Base-by-base conservation (phyloP, 30 jellyfish, hydroid and myxozoan species). In the Pelagia noctiluca region DNA sequence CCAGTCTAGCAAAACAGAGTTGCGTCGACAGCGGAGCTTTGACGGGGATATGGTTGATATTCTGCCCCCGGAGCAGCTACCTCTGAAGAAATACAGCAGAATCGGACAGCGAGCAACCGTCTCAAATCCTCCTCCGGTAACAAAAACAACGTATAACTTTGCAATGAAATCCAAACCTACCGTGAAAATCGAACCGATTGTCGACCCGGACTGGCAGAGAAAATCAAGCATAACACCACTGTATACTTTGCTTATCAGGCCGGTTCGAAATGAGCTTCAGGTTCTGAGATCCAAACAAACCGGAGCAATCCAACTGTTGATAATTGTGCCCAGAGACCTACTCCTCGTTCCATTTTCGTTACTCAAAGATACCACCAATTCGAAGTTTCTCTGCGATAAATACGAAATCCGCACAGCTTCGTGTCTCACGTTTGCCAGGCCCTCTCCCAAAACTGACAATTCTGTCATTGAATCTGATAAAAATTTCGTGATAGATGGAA, bases 281-380 rank as follows among this genome's bases (percentile, higher is more conserved):
- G 94, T 57, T 52, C 23, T 87, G 29, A 63, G 74, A 49, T 38
- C 95, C 23, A 72, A 32, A 26, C 69, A 61, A 5, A 84, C 57
- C 73, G 95, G 76, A 8, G 74, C 90, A 25, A 46, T 62, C 46
- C 88, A 82, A 4, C n/a, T 94, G 76, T 19, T 63, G 76, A 49
- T 94, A 30, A 87, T 94, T n/a, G 83, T 84, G 8, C 99, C 99
- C 28, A 49, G 81, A 3, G 97, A 94, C 36, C 74, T 94, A 49
- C 71, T 89, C n/a, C 86, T 94, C 31, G 93, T 94, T 2, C 99
- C 99, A 8, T 94, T 94, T 71, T 49, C 92, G 35, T 35, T 94
- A 71, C 80, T 94, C 11, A 83, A 83, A 72, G 97, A 86, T 30
- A 79, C 60, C 47, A 22, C 72, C 11, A 38, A 63, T 24, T 50